Evolutionary conservation across 2,888 invertebrate species (phyloP).

Genomic region (Schizaphis graminum): DNA sequence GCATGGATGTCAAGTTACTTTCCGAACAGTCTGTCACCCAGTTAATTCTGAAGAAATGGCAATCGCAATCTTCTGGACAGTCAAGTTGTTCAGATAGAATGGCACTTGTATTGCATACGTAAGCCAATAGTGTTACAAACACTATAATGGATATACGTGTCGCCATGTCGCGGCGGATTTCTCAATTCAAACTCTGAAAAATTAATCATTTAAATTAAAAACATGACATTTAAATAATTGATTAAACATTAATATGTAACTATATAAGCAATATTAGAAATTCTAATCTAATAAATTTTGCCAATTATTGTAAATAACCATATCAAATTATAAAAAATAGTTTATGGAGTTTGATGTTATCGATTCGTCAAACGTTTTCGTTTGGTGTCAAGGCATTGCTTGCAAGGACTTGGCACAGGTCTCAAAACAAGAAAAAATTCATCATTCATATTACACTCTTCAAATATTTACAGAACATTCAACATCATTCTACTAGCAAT

Average conservation of each 20-base stretch:
- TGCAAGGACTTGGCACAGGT: conserved; percentile 51
- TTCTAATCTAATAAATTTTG: neutral
- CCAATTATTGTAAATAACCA: neutral
- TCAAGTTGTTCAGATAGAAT: conserved; percentile 77
- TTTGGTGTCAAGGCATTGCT: conserved; percentile 45
- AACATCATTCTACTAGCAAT: conserved; percentile 43
- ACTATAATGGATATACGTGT: conserved; percentile 36
- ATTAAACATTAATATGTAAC: neutral
- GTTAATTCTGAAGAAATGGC: conserved; percentile 82
- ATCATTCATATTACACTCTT: conserved; percentile 20
- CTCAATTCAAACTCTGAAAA: conserved; percentile 38
- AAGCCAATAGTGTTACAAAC: conserved; percentile 48
- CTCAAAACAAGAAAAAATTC: conserved; percentile 31
- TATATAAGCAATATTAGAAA: neutral
- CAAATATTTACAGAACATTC: conserved; percentile 39
- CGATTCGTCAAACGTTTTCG: conserved; percentile 15
- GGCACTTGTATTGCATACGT: conserved; percentile 73
- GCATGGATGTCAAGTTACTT: conserved; percentile 80
- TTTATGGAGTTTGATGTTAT: neutral
- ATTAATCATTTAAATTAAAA: neutral
- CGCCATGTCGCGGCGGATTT: conserved; percentile 53
- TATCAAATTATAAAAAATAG: neutral
- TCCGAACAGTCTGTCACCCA: conserved; percentile 85
- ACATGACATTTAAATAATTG: neutral
- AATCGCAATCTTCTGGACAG: conserved; percentile 82